phyloP scores from a whole-genome alignment of 2,797 vertebrate species.

The Sciurus carolinensis region DNA sequence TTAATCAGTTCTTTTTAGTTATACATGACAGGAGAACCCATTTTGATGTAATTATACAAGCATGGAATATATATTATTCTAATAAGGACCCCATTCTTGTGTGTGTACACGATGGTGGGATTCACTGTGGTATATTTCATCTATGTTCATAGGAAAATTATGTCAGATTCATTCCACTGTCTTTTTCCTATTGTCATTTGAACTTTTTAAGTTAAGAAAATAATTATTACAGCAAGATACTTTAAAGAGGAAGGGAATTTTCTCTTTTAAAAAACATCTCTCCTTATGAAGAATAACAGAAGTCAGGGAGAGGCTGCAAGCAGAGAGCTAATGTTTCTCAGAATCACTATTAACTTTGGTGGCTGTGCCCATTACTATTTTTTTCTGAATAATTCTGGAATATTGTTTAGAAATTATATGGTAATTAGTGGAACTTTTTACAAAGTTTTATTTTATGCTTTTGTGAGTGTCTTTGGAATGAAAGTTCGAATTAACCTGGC shows the following conservation, averaged over 20 bases:
- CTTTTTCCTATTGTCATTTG: too few species aligned
- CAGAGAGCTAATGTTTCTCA: slow-evolving; percentile 62
- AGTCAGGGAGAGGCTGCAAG: background rate
- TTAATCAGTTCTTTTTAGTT: too few species aligned
- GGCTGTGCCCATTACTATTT: slow-evolving; percentile 15
- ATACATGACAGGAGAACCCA: too few species aligned
- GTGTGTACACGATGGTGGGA: too few species aligned
- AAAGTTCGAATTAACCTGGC: slow-evolving; percentile 65
- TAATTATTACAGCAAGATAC: slow-evolving; percentile 70
- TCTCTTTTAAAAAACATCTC: slow-evolving; percentile 58
- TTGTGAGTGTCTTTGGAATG: slow-evolving; percentile 59
- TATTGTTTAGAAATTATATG: slow-evolving; percentile 70
- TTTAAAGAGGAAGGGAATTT: slow-evolving; percentile 76
- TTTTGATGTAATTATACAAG: too few species aligned
- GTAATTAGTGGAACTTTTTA: slow-evolving; percentile 59
- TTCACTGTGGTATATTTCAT: too few species aligned
- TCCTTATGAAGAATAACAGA: slow-evolving; percentile 50
- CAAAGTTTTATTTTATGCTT: slow-evolving; percentile 63
- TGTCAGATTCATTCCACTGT: too few species aligned
- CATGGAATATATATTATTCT: too few species aligned
- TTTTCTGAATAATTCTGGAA: slow-evolving; percentile 52
- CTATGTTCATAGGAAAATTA: too few species aligned
- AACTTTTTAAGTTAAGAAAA: slow-evolving; percentile 71
- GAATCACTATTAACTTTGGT: slow-evolving; percentile 59
- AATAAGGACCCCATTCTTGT: too few species aligned